These are phyloP conservation scores for Anseranas semipalmata DNA, from an alignment of 2,113 vertebrate species.

Conservation along the genomic window DNA sequence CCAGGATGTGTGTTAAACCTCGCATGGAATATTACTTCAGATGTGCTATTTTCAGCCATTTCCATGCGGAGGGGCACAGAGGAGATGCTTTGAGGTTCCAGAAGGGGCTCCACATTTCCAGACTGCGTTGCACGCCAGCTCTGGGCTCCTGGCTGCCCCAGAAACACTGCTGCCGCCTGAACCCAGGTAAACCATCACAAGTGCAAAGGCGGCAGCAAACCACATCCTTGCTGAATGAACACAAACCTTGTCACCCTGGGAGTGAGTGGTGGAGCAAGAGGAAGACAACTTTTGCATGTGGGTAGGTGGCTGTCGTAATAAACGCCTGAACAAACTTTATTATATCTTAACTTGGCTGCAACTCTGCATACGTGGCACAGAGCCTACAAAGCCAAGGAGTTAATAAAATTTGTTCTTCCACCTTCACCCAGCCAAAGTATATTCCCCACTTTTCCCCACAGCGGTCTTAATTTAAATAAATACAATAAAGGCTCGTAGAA, in stretches of 20 bases:
- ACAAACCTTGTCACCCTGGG: neutral
- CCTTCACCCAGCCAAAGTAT: neutral
- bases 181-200: neutral
- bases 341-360: neutral
- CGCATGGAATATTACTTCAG: neutral
- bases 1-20: neutral
- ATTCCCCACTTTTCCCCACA: neutral
- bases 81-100: neutral
- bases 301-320: neutral
- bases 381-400: neutral
- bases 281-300: neutral
- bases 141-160: neutral
- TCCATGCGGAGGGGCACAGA: neutral
- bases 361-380: neutral
- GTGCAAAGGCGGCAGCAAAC: neutral
- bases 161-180: neutral
- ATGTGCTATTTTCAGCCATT: neutral
- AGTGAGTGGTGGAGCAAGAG: neutral
- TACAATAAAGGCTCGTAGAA: neutral
- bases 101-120: neutral
- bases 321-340: conserved; percentile 37
- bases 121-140: neutral
- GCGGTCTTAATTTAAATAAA: neutral
- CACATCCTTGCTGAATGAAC: neutral
- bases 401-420: neutral